Conservation (phyloP, 2,797 vertebrate genomes). For the Hapalemur alaotrensis region DNA sequence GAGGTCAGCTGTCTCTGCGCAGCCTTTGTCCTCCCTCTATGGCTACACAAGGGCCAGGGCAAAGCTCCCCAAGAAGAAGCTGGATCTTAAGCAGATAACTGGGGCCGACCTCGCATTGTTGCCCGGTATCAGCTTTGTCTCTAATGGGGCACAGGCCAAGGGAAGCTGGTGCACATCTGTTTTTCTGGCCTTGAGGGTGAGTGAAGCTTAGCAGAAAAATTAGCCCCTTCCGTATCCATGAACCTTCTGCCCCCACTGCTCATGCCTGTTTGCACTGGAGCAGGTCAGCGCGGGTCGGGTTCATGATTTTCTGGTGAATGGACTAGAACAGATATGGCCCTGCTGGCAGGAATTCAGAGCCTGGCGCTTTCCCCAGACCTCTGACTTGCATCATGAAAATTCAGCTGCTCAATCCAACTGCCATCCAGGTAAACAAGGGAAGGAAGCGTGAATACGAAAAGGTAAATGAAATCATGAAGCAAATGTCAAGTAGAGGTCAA, state of each 20-base stretch:
- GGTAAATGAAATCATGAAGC: constrained; percentile 47
- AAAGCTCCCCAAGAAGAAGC: not conserved
- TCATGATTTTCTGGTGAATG: not conserved
- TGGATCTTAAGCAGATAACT: not conserved
- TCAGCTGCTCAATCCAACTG: constrained; percentile 59
- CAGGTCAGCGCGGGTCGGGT: not conserved
- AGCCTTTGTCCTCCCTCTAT: not conserved
- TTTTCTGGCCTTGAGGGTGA: not conserved
- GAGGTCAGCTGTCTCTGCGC: fast-evolving
- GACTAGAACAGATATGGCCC: not conserved
- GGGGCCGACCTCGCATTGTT: not conserved
- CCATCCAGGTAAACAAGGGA: constrained; percentile 39
- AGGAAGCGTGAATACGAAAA: constrained; percentile 48
- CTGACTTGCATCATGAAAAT: constrained; percentile 43
- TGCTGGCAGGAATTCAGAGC: constrained; percentile 50
- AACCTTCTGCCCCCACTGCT: not conserved
- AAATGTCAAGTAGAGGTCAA: constrained; percentile 44
- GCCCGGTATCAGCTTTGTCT: not conserved
- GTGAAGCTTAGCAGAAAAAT: not conserved
- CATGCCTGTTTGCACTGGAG: not conserved
- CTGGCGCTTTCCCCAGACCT: constrained; percentile 49
- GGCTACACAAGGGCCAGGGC: not conserved
- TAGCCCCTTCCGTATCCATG: not conserved
- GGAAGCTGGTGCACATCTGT: not conserved
- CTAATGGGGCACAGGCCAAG: not conserved